Percentiles rank a stretch among this genome's conserved stretches.
These are phyloP conservation scores for Bimastos eiseni DNA, from an alignment of 2,888 invertebrate genomes.

Conservation along the genomic window DNA sequence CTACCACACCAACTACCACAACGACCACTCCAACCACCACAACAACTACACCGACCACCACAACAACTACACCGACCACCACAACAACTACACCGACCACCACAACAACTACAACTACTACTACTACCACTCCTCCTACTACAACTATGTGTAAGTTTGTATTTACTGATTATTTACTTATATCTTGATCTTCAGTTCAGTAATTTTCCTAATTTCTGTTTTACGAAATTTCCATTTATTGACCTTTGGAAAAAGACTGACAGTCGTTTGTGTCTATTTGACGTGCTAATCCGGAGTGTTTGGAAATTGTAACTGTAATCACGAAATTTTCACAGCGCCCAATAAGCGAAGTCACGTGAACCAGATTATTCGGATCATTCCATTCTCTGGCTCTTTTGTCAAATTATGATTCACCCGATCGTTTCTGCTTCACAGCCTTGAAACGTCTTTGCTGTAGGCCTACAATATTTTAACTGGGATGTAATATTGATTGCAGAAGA, in stretches of 20 bases:
- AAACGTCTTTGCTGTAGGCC: no score
- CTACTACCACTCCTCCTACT: slow-evolving; percentile 37
- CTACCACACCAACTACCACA: slow-evolving; percentile 39
- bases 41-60: slow-evolving; percentile 40
- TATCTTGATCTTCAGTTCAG: neutral
- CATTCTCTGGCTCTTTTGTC: neutral
- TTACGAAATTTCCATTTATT: neutral
- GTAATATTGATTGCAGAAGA: no score
- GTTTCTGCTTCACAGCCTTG: no score
- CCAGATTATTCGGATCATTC: no score
- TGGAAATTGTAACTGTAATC: no score
- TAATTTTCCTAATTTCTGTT: neutral
- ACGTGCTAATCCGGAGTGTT: neutral
- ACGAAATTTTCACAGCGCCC: no score
- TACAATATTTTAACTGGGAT: no score
- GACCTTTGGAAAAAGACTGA: neutral
- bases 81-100: slow-evolving; percentile 39
- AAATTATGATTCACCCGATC: neutral
- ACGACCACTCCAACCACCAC: slow-evolving; percentile 37
- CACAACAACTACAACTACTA: slow-evolving; percentile 37
- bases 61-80: slow-evolving; percentile 40
- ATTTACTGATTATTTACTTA: neutral
- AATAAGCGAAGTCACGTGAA: no score
- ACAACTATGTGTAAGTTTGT: slow-evolving; percentile 32
- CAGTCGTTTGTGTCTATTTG: neutral